Conservation (phyloP, 2,888 invertebrate genomes). For the Calameuta pallipes region DNA sequence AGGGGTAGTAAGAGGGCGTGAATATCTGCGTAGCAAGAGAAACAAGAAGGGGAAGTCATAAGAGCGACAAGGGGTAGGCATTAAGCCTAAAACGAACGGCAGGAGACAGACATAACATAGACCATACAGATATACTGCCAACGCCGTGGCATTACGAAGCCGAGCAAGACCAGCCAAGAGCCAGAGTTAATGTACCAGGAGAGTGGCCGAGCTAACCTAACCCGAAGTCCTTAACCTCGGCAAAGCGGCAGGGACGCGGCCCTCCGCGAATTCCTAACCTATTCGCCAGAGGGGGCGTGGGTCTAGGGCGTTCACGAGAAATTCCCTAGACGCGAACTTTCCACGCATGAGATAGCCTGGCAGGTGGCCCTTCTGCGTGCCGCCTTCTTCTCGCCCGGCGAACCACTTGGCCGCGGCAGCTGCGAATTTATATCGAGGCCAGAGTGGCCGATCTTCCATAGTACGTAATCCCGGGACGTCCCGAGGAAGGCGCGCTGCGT, state of each 20-base stretch:
- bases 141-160: neutral
- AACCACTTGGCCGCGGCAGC: neutral
- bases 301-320: constrained; percentile 9
- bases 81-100: neutral
- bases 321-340: constrained; percentile 26
- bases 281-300: neutral
- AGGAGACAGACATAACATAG: neutral
- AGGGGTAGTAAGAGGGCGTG: neutral
- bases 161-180: neutral
- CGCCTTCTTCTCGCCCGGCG: neutral
- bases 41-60: neutral
- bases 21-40: neutral
- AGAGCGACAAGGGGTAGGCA: neutral
- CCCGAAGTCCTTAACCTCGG: neutral
- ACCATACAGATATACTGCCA: neutral
- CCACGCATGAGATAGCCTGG: neutral
- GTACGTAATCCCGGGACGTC: neutral
- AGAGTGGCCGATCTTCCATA: neutral
- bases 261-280: neutral
- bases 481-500: neutral
- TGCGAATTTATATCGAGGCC: neutral
- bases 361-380: neutral
- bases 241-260: neutral
- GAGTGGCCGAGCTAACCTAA: neutral
- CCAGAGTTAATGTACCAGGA: neutral